Conservation (phyloP, 92 coral and sea anemone species). For the Zoanthus sansibaricus region DNA sequence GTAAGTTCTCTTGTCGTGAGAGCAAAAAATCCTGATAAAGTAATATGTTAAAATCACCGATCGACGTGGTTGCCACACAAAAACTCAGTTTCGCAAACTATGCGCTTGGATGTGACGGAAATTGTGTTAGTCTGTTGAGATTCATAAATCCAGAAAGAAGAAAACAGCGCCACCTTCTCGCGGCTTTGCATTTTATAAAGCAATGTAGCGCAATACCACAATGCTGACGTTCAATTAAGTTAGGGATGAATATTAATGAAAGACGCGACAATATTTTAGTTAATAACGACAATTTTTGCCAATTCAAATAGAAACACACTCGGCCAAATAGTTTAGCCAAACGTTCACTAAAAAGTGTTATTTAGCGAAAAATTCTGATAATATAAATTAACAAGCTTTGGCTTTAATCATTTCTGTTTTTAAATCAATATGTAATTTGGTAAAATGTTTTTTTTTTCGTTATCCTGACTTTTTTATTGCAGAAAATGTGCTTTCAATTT, state of each 20-base stretch:
- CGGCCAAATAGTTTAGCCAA: not conserved
- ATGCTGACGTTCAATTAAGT: conserved; percentile 11
- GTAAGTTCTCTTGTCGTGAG: not conserved
- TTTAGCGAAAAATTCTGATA: not conserved
- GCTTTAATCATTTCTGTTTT: not conserved
- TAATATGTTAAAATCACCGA: not conserved
- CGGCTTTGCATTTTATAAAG: conserved; percentile 14
- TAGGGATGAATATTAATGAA: conserved; percentile 31
- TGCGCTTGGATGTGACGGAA: not conserved
- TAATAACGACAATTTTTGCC: not conserved
- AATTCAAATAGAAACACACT: not conserved
- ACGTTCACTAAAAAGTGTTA: not conserved
- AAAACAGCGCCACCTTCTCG: not conserved
- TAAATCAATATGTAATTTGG: not conserved
- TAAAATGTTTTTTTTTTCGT: not conserved
- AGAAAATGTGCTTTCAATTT: not conserved
- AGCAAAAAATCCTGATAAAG: not conserved
- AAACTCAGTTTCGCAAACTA: not conserved
- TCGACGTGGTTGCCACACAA: not conserved
- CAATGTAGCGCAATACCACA: not conserved
- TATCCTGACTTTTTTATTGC: not conserved
- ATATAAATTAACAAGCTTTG: conserved; percentile 8
- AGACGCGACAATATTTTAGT: conserved; percentile 16
- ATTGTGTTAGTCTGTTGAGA: not conserved
- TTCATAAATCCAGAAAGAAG: not conserved